Base-by-base conservation (phyloP, 2,113 vertebrate species). In the Grantiella picta region DNA sequence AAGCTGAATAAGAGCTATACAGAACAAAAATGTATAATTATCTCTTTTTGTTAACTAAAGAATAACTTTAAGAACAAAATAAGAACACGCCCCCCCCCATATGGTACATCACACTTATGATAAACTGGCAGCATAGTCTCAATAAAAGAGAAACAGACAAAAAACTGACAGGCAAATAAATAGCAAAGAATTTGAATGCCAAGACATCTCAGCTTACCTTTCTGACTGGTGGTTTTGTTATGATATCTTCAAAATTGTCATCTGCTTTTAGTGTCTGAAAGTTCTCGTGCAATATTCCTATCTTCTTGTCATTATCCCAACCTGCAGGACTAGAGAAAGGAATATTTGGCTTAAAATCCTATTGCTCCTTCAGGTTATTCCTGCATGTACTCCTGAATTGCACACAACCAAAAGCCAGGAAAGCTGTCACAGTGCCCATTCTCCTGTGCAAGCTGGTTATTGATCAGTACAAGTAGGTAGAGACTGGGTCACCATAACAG, bases 301-400 rank as follows among this genome's bases (percentile, higher is more conserved):
- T 99, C 98, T 99, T 99, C 97, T 99, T 99, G 96, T 99, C 99
- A 61, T 99, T 99, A 98, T 99, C 99, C 99, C 99, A 99, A 52
- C 99, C 99, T 97, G 99, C 99, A 71, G 99, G 99, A 98, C 99
- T 99, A 90, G 73, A 98, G 91, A 65, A 91, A 71, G 4, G 15
- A 70, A 95, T 83, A 95, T 77, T 82, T 84, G 68, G 63, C 77
- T 89, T 84, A 49, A 89, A 82, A 85, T 94, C 70, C 82, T 71
- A 11, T 40, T 61, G n/a, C 40, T 93, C 15, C 18, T 54, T 63
- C 45, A 54, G 47, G 45, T 71, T 82, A 53, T 63, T 84, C 38
- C 63, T 71, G 27, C 13, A 45, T 8, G 13, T n/a, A 77, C 15
- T 82, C 53, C 40, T 35, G 38, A 73, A 56, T 7, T 56, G 19